Evolutionary conservation across 2,888 invertebrate genomes (phyloP), one percentile per base, ranked within the genome.

Genomic region (Apamea crenata): DNA sequence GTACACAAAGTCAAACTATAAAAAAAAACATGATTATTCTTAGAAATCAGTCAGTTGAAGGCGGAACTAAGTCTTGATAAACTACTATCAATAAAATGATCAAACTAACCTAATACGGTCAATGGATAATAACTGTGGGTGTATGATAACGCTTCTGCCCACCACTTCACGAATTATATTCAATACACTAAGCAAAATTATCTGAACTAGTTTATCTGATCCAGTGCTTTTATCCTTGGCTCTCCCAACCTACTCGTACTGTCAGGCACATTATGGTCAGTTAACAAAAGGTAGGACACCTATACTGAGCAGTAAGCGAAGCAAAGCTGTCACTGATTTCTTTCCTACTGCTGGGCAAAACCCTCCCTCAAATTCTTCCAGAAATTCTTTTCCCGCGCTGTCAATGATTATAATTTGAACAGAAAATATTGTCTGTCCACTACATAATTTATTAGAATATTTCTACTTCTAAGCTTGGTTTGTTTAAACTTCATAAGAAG

Each of bases 101-200:
- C 65, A 77, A 63, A 74, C 56, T 25, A 40, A 63, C 63, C 68
- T 63, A 77, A 63, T 85, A 85, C 47, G n/a, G 53, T 71, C 32
- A 68, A 68, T 65, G 63, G 69, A 74, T 69, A 81, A 74, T 70
- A 74, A 66, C 40, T 69, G 85, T 85, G 74, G 85, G 87, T 84
- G 81, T 79, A 50, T 63, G 85, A 84, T 87, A 87, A 76, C 80
- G 14, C 75, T 66, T 66, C 71, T 59, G 63, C 85, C 80, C 87
- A 84, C 84, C 36, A 18, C 47, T 74, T 50, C 29, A 50, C 56
- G 40, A 84, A 75, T 87, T 63, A 70, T 74, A 53, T n/a, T n/a
- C 59, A n/a, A 69, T 72, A 65, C 61, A 65, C 1, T 29, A 25
- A 44, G 59, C 36, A 56, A 73, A 75, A 74, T 80, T 80, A 80